A percentile compares a stretch with the other conserved stretches of the same genome.
Evolutionary conservation across 2,888 invertebrate species (phyloP).

Genomic region (Cordilura impudica): DNA sequence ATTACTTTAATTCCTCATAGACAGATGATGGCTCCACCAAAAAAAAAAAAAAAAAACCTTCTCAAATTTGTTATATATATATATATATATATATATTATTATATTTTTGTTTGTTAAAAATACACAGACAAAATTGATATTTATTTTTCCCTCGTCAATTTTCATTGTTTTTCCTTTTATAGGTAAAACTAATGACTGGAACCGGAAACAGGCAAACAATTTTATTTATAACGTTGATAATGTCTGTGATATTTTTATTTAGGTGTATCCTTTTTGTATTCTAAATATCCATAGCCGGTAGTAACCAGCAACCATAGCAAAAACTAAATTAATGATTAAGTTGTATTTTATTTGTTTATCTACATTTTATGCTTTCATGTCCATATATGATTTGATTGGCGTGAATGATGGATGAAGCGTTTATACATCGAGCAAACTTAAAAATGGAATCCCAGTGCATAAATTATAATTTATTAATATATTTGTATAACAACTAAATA

Average conservation of each 20-base stretch:
- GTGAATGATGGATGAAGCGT: slow-evolving; percentile 6
- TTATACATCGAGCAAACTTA: background rate
- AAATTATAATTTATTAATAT: too few species aligned
- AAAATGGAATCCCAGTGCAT: too few species aligned
- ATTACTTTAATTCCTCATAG: slow-evolving; percentile 15
- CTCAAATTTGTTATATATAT: too few species aligned
- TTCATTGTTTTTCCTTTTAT: background rate
- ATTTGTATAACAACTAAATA: too few species aligned
- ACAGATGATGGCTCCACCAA: background rate
- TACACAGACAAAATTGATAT: too few species aligned
- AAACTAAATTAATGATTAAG: too few species aligned
- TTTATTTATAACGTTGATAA: slow-evolving; percentile 18
- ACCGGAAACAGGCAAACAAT: background rate
- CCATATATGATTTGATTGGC: slow-evolving; percentile 13
- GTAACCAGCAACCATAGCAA: too few species aligned
- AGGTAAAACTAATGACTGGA: background rate
- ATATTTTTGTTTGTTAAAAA: background rate
- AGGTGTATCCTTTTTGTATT: slow-evolving; percentile 23
- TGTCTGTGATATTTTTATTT: slow-evolving; percentile 47
- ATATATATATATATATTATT: background rate
- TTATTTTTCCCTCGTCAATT: background rate
- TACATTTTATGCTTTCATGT: too few species aligned
- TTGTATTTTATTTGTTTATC: slow-evolving; percentile 1
- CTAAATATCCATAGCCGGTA: too few species aligned
- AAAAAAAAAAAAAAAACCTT: background rate